Conservation (phyloP, 2,797 vertebrate genomes). For the Neosilurus mollespiculum region DNA sequence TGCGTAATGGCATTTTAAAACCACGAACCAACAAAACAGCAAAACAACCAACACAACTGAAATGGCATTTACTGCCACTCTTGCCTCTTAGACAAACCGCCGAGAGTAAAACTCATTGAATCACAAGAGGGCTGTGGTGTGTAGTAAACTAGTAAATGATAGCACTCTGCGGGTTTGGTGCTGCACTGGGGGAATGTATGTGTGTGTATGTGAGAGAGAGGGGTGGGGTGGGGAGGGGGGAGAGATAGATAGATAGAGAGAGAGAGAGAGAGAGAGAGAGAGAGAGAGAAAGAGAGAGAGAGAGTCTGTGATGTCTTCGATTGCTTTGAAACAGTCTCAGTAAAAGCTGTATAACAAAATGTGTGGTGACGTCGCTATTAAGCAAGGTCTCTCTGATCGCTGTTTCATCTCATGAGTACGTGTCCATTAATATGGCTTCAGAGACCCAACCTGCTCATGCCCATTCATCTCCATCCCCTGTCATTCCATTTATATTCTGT, state of each 20-base stretch:
- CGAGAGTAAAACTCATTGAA: conserved; percentile 27
- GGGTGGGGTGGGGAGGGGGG: too few species aligned
- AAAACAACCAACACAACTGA: neutral
- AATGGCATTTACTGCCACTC: conserved; percentile 24
- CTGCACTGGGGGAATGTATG: neutral
- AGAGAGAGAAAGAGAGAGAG: conserved; percentile 10
- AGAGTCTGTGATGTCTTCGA: conserved; percentile 51
- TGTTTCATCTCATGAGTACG: conserved; percentile 50
- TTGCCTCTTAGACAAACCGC: conserved; percentile 17
- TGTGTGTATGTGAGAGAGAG: conserved; percentile 31
- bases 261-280: too few species aligned
- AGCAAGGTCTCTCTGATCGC: conserved; percentile 65
- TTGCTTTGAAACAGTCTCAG: conserved; percentile 54
- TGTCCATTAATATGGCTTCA: conserved; percentile 11
- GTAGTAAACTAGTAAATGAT: conserved; percentile 43
- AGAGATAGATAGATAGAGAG: too few species aligned
- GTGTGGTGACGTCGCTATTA: conserved; percentile 56
- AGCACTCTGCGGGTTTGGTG: conserved; percentile 15
- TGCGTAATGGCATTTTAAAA: conserved; percentile 4
- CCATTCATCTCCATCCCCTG: conserved; percentile 56
- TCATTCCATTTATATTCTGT: conserved; percentile 57
- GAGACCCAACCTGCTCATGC: conserved; percentile 55
- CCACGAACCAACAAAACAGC: conserved; percentile 17
- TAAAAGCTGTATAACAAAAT: conserved; percentile 44
- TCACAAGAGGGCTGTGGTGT: conserved; percentile 27